Conservation (phyloP, 1,140 invertebrate genomes). For the Apis laboriosa region DNA sequence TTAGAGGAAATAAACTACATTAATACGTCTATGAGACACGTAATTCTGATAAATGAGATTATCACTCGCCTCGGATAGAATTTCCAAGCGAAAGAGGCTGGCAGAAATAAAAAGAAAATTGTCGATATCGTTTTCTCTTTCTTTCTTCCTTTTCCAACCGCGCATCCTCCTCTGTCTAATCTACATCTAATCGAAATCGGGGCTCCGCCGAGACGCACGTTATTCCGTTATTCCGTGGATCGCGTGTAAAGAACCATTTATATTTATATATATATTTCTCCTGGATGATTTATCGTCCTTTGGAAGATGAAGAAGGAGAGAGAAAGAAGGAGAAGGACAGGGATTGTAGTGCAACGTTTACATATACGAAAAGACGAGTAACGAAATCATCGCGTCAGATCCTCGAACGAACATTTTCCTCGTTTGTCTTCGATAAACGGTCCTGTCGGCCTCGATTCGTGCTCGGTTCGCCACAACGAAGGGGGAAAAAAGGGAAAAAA, state of each 20-base stretch:
- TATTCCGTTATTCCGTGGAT: slow-evolving; percentile 50
- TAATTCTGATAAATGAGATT: too few relatives aligned
- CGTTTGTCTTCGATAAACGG: not conserved
- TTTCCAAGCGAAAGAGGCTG: too few relatives aligned
- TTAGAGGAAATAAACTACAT: too few relatives aligned
- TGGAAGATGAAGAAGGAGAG: slow-evolving; percentile 38
- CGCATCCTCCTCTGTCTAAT: too few relatives aligned
- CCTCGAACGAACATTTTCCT: not conserved
- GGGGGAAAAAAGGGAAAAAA: too few relatives aligned
- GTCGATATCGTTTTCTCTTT: too few relatives aligned
- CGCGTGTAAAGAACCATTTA: slow-evolving; percentile 49
- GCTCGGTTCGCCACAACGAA: not conserved
- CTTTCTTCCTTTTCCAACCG: too few relatives aligned
- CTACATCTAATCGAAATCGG: slow-evolving; percentile 13
- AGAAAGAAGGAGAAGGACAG: slow-evolving; percentile 9
- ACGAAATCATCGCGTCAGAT: too few relatives aligned
- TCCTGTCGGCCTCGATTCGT: not conserved
- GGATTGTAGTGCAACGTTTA: not conserved
- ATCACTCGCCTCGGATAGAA: too few relatives aligned
- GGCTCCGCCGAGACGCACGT: slow-evolving; percentile 45
- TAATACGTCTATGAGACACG: too few relatives aligned
- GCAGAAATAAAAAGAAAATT: too few relatives aligned
- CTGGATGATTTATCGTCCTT: slow-evolving; percentile 57
- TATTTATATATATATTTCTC: not conserved
- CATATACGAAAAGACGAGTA: too few relatives aligned